Conservation (phyloP, 1,140 invertebrate genomes). For the Chironomus striatipennis region DNA sequence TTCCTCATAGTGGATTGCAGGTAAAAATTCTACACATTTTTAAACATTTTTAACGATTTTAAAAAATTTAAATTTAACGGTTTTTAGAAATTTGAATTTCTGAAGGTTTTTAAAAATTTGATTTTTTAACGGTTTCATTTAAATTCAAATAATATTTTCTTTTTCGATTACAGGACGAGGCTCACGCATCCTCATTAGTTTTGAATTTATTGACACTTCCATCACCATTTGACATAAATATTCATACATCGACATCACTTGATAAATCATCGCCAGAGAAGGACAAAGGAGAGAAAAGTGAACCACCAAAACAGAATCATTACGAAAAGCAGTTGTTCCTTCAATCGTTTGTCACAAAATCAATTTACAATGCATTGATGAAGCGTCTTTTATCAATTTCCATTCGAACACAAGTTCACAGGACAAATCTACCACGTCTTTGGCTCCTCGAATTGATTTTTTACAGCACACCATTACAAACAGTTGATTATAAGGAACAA, state of each 20-base stretch:
- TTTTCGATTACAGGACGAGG: constrained; percentile 84
- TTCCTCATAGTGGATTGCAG: constrained; percentile 86
- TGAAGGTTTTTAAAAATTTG: too few species aligned
- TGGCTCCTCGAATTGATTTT: constrained; percentile 91
- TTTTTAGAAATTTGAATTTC: too few species aligned
- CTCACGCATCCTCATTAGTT: constrained; percentile 74
- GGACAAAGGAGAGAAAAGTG: background rate
- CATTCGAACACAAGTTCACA: constrained; percentile 66
- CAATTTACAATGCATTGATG: constrained; percentile 55
- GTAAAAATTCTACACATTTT: too few species aligned
- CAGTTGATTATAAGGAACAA: constrained; percentile 75
- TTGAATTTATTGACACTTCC: constrained; percentile 74
- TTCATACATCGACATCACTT: background rate
- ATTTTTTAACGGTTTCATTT: too few species aligned
- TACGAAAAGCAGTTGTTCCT: constrained; percentile 1
- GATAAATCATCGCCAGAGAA: constrained; percentile 17
- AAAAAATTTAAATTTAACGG: too few species aligned
- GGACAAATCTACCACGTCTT: constrained; percentile 50
- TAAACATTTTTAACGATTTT: too few species aligned
- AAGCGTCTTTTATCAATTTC: constrained; percentile 76
- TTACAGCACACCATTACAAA: constrained; percentile 70
- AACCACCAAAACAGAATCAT: constrained; percentile 27
- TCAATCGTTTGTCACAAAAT: constrained; percentile 31
- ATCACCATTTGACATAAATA: constrained; percentile 43
- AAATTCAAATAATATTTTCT: too few species aligned